Percentiles rank a stretch among this genome's conserved stretches.
Conservation (phyloP, 2,797 vertebrate species). For the Chelonia mydas region DNA sequence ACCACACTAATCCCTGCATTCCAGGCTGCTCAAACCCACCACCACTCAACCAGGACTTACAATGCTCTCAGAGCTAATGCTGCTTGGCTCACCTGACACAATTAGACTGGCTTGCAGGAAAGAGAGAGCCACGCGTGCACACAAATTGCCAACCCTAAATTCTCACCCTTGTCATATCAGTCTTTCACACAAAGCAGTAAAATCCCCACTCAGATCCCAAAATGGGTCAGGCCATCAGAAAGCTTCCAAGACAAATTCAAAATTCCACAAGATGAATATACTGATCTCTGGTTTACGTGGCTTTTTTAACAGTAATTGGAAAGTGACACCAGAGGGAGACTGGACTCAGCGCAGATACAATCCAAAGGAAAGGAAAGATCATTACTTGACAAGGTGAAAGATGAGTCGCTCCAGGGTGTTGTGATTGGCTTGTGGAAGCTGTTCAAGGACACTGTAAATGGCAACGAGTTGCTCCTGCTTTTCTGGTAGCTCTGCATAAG, state of each 20-base stretch:
- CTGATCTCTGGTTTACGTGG: not conserved
- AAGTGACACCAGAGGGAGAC: not conserved
- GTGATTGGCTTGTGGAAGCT: conserved; percentile 91
- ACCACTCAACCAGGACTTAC: not conserved
- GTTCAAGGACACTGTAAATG: conserved; percentile 91
- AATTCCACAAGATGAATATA: not conserved
- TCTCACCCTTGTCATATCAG: not conserved
- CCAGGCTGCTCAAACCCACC: not conserved
- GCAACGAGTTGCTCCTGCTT: conserved; percentile 93
- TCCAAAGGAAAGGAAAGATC: not conserved
- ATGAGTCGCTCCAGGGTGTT: conserved; percentile 93
- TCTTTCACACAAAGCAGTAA: not conserved
- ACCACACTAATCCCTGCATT: not conserved
- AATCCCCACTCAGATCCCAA: not conserved
- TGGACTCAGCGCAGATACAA: not conserved
- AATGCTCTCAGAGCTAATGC: not conserved
- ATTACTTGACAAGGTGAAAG: conserved; percentile 96
- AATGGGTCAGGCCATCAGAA: not conserved
- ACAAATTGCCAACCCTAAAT: not conserved
- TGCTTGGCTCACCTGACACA: not conserved
- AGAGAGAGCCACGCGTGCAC: not conserved
- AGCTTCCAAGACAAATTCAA: not conserved
- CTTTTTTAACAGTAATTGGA: not conserved
- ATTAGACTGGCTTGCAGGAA: not conserved
- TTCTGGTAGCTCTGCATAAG: conserved; percentile 90